Percentiles rank a stretch among this genome's conserved stretches.
Conservation (phyloP, 2,113 vertebrate genomes). For the Macquaria australasica region DNA sequence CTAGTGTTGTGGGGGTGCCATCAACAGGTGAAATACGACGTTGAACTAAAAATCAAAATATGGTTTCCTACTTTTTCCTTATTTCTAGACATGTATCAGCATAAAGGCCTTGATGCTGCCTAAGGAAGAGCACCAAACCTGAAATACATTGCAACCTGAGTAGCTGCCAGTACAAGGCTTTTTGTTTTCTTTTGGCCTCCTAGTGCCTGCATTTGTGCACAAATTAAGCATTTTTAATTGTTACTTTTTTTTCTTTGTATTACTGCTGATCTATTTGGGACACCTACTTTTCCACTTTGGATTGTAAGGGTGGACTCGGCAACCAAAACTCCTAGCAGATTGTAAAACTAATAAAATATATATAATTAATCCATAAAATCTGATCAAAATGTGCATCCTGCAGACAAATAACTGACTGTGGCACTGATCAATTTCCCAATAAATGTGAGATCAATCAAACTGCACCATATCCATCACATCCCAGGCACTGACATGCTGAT, state of each 20-base stretch:
- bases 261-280: too few relatives aligned
- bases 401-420: conserved; percentile 24
- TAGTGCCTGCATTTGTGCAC: too few relatives aligned
- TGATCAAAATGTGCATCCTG: neutral
- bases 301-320: neutral
- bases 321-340: neutral
- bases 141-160: neutral
- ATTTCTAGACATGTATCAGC: neutral
- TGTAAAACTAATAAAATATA: neutral
- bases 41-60: too few relatives aligned
- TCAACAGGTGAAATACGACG: too few relatives aligned
- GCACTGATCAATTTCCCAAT: conserved; percentile 54
- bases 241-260: too few relatives aligned
- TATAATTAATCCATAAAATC: neutral
- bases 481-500: conserved; percentile 55
- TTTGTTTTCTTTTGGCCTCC: neutral
- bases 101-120: neutral
- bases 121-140: neutral
- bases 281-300: neutral
- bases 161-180: neutral
- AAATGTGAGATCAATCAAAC: conserved; percentile 62
- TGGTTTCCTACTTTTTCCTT: neutral
- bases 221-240: too few relatives aligned
- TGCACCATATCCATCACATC: conserved; percentile 41
- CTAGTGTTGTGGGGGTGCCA: too few relatives aligned